Evolutionary conservation across 2,888 invertebrate species (phyloP), one percentile per base, ranked within the genome.

Genomic region (Pachliopta kotzebuea): DNA sequence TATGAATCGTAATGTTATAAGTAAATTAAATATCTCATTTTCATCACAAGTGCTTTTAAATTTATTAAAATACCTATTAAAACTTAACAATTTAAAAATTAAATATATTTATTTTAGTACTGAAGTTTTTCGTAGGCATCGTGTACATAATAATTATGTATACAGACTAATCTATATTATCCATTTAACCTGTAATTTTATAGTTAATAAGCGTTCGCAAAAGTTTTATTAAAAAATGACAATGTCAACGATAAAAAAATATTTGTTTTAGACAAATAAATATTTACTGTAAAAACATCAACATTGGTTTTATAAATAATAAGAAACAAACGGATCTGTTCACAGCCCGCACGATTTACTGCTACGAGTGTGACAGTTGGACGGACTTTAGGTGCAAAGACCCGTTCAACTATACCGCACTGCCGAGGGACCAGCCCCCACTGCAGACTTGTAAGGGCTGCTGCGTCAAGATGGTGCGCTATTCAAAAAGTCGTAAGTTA

Each of bases 351-450:
- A 95, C 96, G 73, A 96, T 97, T 79, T 96, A 96, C 88, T 98
- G 98, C 87, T 98, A 98, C 90, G 98, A 98, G 88, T 98, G 98
- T 82, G 97, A 98, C 89, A 97, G 97, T 74, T 97, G 97, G 96
- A 96, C 96, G 68, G 97, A 98, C 90, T 93, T 95, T 26, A 92
- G 97, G 72, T 98, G 98, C 84, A 96, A 96, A 82, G 98, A 98
- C 84, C 98, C 98, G 0, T 98, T 98, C 92, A 98, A 98, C 91
- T 97, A 97, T 86, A 97, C 97, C 20, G 96, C 96, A 7, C 88
- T 97, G 75, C 97, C 97, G 2, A 92, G 96, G 61, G 96, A 97
- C 83, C 97, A 97, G 85, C 98, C 98, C 9, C 97, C 97, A 0
- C 85, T 97, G 75, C 95, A 96, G 93, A 96, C 96, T 37, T 98